These are phyloP conservation scores for Amaurobius ferox DNA, from an alignment of 2,888 invertebrate genomes.

Conservation along the genomic window DNA sequence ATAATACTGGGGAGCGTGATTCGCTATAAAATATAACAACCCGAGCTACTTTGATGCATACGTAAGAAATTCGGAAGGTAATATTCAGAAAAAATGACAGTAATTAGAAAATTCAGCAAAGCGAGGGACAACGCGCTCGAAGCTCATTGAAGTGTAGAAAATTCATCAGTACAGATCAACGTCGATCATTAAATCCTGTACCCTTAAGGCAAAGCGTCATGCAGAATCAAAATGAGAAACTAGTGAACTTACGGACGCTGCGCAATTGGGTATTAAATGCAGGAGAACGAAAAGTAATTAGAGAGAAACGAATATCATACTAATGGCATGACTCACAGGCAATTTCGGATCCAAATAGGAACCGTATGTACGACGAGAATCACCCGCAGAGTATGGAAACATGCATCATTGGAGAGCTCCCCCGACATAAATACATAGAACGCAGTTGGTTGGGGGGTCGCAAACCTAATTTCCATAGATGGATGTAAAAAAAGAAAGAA, in stretches of 20 bases:
- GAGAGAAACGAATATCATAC: neutral
- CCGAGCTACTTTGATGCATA: too few relatives aligned
- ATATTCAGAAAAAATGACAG: too few relatives aligned
- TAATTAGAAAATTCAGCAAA: too few relatives aligned
- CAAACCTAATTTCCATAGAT: constrained; percentile 14
- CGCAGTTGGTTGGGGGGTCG: neutral
- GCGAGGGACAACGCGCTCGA: too few relatives aligned
- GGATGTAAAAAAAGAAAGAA: constrained; percentile 18
- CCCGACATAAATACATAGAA: constrained; percentile 27
- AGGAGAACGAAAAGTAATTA: neutral
- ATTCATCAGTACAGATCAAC: too few relatives aligned
- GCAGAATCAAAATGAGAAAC: neutral
- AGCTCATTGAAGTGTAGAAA: too few relatives aligned
- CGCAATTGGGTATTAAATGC: neutral
- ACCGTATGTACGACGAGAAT: neutral
- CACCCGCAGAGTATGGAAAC: neutral
- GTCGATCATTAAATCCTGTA: neutral
- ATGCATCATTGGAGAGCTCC: neutral
- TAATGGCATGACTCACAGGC: neutral
- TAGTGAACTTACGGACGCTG: neutral
- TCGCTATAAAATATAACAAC: too few relatives aligned
- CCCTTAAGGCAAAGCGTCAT: neutral
- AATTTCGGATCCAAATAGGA: neutral
- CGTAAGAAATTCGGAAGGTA: too few relatives aligned
- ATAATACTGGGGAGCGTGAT: too few relatives aligned